Conservation (phyloP, 2,888 invertebrate species). For the Nomada fabriciana region DNA sequence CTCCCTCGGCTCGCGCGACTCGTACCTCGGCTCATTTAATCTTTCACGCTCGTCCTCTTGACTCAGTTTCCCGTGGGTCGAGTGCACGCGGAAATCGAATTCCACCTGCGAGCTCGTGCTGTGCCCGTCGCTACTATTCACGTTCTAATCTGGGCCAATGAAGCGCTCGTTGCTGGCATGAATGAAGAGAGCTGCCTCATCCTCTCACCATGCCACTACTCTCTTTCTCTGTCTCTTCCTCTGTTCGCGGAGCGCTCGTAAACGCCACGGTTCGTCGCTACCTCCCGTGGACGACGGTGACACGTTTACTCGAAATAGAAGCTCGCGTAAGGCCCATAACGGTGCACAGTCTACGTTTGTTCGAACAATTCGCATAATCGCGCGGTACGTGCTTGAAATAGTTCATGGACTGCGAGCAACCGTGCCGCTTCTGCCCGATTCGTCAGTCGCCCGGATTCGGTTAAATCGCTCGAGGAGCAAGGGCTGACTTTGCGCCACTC, state of each 20-base stretch:
- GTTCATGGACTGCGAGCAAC: not conserved
- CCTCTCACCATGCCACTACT: not conserved
- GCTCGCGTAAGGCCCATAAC: slow-evolving; percentile 68
- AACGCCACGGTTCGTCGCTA: slow-evolving; percentile 44
- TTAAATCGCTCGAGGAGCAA: slow-evolving; percentile 1
- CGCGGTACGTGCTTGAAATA: slow-evolving; percentile 23
- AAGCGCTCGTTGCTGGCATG: slow-evolving; percentile 73
- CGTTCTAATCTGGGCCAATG: slow-evolving; percentile 76
- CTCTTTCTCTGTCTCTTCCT: slow-evolving; percentile 11
- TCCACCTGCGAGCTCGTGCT: slow-evolving; percentile 52
- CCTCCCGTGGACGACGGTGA: slow-evolving; percentile 57
- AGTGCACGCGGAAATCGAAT: slow-evolving; percentile 69
- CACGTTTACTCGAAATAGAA: slow-evolving; percentile 72
- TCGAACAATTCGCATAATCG: slow-evolving; percentile 20
- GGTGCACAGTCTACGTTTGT: slow-evolving; percentile 50
- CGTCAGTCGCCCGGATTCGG: not conserved
- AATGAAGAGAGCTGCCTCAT: slow-evolving; percentile 67
- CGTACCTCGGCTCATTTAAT: slow-evolving; percentile 55
- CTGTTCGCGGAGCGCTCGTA: slow-evolving; percentile 43
- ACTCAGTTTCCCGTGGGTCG: slow-evolving; percentile 55
- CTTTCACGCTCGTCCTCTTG: slow-evolving; percentile 56
- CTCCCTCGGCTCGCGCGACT: slow-evolving; percentile 18
- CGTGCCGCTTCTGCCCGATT: slow-evolving; percentile 9
- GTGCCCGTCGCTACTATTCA: slow-evolving; percentile 72
- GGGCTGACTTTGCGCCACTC: not conserved